Conservation (phyloP, 1,140 invertebrate species). For the Trigoniulus corallinus region DNA sequence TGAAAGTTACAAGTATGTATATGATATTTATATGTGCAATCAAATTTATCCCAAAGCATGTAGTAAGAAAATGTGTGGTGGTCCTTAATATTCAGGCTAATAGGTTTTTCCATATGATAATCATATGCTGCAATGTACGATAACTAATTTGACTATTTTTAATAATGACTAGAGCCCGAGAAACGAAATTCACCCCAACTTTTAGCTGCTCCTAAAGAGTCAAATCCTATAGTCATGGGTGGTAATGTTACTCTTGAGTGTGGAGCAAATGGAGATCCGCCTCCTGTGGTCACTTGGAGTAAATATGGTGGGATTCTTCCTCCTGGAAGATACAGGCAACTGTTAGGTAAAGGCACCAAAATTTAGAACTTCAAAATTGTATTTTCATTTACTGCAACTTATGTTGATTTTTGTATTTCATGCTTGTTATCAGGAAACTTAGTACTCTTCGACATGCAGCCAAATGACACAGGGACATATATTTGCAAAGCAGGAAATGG, state of each 20-base stretch:
- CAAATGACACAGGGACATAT: conserved; percentile 48
- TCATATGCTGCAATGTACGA: neutral
- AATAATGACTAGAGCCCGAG: neutral
- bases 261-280: conserved; percentile 37
- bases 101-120: neutral
- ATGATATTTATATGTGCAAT: neutral
- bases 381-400: too few species aligned
- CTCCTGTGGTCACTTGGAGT: conserved; percentile 38
- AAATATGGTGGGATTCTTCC: conserved; percentile 29
- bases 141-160: neutral
- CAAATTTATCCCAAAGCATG: neutral
- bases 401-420: conserved; percentile 6
- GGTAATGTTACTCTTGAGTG: conserved; percentile 45
- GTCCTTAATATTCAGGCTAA: neutral
- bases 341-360: too few species aligned
- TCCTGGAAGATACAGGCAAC: conserved; percentile 17
- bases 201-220: conserved; percentile 7
- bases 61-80: neutral
- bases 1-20: neutral
- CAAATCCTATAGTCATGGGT: conserved; percentile 24
- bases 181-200: neutral
- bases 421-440: conserved; percentile 47
- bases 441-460: conserved; percentile 38
- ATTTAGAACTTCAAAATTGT: too few species aligned
- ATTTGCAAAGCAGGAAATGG: conserved; percentile 37